A percentile compares a stretch with the other conserved stretches of the same genome.
Evolutionary conservation across 2,888 invertebrate species (phyloP).

Genomic region (Drosophila nigricruria): DNA sequence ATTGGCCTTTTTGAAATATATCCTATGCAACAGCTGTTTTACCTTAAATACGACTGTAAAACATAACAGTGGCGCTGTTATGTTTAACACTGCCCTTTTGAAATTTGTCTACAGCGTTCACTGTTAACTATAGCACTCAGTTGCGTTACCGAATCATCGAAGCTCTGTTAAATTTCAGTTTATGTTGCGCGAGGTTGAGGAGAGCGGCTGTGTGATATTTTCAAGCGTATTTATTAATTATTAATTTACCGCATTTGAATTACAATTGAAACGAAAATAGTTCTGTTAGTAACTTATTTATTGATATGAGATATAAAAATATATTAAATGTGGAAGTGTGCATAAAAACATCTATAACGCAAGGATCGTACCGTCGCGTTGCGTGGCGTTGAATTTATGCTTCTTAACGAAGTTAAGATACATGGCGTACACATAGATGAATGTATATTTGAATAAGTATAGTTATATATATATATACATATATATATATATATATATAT

Average conservation of each 20-base stretch:
- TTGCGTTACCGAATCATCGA: slow-evolving; percentile 26
- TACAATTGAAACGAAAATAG: slow-evolving; percentile 11
- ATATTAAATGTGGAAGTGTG: background rate
- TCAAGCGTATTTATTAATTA: slow-evolving; percentile 23
- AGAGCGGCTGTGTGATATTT: slow-evolving; percentile 48
- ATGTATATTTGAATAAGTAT: slow-evolving; percentile 4
- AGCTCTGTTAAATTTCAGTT: slow-evolving; percentile 50
- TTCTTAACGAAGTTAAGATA: slow-evolving; percentile 21
- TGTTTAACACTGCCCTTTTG: slow-evolving; percentile 13
- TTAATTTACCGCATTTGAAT: slow-evolving; percentile 24
- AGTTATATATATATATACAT: slow-evolving; percentile 13
- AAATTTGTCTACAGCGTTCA: slow-evolving; percentile 19
- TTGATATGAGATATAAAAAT: background rate
- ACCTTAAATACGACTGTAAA: too few species aligned
- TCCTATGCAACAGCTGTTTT: slow-evolving; percentile 35
- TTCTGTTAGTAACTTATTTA: background rate
- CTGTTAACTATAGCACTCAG: slow-evolving; percentile 39
- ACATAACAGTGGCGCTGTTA: slow-evolving; percentile 11
- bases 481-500: too few species aligned
- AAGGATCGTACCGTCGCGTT: slow-evolving; percentile 29
- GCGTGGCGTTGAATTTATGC: background rate
- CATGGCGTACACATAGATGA: slow-evolving; percentile 4
- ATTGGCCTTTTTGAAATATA: background rate
- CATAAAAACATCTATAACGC: background rate
- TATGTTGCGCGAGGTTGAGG: slow-evolving; percentile 54